Evolutionary conservation across 2,888 invertebrate genomes (phyloP).

Genomic region (Drosophila rellima): DNA sequence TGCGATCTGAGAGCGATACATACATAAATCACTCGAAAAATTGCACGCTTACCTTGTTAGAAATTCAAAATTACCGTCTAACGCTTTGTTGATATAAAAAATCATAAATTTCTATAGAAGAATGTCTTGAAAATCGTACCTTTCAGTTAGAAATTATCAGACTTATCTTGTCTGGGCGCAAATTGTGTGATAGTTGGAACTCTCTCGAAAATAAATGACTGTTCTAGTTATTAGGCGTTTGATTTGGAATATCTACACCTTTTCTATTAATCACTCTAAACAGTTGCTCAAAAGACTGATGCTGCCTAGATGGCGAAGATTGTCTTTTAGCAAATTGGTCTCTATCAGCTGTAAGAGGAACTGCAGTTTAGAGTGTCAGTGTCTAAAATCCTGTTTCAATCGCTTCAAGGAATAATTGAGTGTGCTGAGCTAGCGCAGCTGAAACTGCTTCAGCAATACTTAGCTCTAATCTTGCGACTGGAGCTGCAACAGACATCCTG

Average conservation of each 20-base stretch:
- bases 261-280: neutral
- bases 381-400: slow-evolving; percentile 3
- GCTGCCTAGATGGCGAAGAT: neutral
- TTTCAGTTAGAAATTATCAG: slow-evolving; percentile 5
- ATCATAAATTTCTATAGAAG: slow-evolving; percentile 13
- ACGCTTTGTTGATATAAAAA: slow-evolving; percentile 21
- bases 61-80: slow-evolving; percentile 15
- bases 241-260: neutral
- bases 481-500: too few relatives aligned
- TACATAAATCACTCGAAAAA: too few relatives aligned
- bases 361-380: neutral
- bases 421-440: neutral
- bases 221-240: neutral
- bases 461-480: neutral
- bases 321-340: neutral
- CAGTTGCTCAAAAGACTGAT: slow-evolving; percentile 4
- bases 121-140: slow-evolving; percentile 11
- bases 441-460: neutral
- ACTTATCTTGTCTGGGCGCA: slow-evolving; percentile 1
- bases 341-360: neutral
- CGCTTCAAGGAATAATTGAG: neutral
- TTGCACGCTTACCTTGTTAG: slow-evolving; percentile 11
- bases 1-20: too few relatives aligned
- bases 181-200: neutral
- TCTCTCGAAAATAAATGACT: neutral